Base-by-base conservation (phyloP, 2,888 invertebrate genomes). In the Sinelater perroti region DNA sequence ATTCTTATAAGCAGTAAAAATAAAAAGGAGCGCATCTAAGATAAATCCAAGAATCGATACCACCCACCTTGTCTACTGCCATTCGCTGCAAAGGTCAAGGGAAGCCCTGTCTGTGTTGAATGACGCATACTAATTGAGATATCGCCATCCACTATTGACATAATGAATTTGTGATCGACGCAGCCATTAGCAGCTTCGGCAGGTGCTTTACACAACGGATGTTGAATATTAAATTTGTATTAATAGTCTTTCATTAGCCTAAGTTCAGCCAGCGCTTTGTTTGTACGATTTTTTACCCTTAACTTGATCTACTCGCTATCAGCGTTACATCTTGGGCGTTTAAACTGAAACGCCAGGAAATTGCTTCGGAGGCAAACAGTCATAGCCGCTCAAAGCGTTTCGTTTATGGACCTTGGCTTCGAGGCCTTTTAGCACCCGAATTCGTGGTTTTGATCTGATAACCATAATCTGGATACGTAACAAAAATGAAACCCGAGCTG, bases 111-210 rank as follows among this genome's bases (percentile, higher is more conserved):
- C 44, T 42, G 30, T 61, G 56, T 53, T 64, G 66, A 67, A 56
- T 68, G 68, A 69, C 65, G 67, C 64, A 62, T 64, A 70, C 69
- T 71, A 71, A 72, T 71, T 72, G 70, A 72, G 70, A 70, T 68
- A 70, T 68, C 66, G 62, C 55, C n/a, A 66, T 68, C 64, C 65
- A 65, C 60, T 69, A 70, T 70, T 72, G 70, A 70, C 70, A 70
- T 70, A 72, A 72, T 70, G 70, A 71, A 69, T 70, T 70, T 70
- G 70, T 69, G 70, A 72, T 72, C 69, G 70, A 64, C 67, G 59
- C 60, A 58, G 62, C 68, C 68, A 70, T 71, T 70, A 70, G 66
- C 64, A 61, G 66, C 66, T 64, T 65, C 64, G 64, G 64, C 68
- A 70, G 70, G 70, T 70, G 67, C 64, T 67, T 66, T 59, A 56